These are phyloP conservation scores for Machimus atricapillus DNA, from an alignment of 2,888 invertebrate species.

Conservation along the genomic window DNA sequence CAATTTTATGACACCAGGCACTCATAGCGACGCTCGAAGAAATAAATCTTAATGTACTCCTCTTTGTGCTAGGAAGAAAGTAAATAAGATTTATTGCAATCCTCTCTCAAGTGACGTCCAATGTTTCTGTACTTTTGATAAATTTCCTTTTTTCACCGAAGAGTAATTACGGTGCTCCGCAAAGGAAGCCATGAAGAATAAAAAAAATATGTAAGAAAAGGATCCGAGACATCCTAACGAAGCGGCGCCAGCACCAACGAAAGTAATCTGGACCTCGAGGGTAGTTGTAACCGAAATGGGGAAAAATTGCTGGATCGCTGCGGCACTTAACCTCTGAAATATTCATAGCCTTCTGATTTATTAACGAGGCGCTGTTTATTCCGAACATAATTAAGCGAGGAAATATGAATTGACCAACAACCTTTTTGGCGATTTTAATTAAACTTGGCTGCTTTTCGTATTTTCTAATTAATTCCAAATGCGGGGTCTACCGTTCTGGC, in stretches of 20 bases:
- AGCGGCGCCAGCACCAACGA: constrained; percentile 11
- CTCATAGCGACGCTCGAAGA: constrained; percentile 35
- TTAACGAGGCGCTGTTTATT: constrained; percentile 44
- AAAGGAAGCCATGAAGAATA: constrained; percentile 7
- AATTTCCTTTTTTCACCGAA: constrained; percentile 44
- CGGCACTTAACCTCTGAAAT: constrained; percentile 36
- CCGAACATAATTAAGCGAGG: constrained; percentile 44
- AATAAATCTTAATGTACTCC: constrained; percentile 47
- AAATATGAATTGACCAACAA: constrained; percentile 37
- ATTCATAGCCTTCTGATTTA: constrained; percentile 45
- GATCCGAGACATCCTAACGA: constrained; percentile 31
- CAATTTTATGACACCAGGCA: constrained; percentile 37
- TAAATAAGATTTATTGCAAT: constrained; percentile 48
- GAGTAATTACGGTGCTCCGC: constrained; percentile 45
- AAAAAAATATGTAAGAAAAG: neutral
- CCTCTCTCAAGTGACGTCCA: constrained; percentile 45
- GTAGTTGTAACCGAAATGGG: neutral
- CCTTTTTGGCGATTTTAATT: constrained; percentile 21
- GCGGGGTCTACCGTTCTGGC: neutral
- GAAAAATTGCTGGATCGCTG: constrained; percentile 19
- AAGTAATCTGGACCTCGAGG: constrained; percentile 37
- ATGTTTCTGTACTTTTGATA: constrained; percentile 44
- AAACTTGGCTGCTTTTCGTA: constrained; percentile 28
- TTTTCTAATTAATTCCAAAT: constrained; percentile 37
- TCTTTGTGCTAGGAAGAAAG: constrained; percentile 43